These are phyloP conservation scores for Melanerpes formicivorus DNA, from an alignment of 2,113 vertebrate genomes.

Conservation along the genomic window DNA sequence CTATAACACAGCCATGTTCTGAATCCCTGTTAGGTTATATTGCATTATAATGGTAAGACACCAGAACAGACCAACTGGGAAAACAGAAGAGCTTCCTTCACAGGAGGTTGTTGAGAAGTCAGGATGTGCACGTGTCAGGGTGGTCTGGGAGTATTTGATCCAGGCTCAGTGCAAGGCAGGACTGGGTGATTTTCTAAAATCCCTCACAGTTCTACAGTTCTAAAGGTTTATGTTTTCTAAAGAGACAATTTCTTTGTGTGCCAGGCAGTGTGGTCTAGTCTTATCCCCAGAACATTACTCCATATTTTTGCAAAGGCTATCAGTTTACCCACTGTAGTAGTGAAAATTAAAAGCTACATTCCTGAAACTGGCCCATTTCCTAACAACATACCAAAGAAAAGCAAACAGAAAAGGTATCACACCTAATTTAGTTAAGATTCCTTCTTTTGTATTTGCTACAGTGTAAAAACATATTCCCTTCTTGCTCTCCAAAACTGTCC, in stretches of 20 bases:
- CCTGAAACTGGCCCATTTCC: not conserved
- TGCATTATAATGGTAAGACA: not conserved
- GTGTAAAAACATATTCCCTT: not conserved
- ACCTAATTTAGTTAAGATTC: not conserved
- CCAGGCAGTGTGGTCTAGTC: not conserved
- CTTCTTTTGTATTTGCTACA: not conserved
- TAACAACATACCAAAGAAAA: not conserved
- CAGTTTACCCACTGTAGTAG: not conserved
- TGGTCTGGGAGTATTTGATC: not conserved
- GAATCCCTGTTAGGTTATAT: not conserved
- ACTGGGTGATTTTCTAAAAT: not conserved
- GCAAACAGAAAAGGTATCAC: constrained; percentile 1
- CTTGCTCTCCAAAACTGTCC: not conserved
- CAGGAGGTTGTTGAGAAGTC: not conserved
- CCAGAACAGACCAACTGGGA: not conserved
- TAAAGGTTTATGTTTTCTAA: not conserved
- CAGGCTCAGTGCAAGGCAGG: not conserved
- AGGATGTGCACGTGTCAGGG: not conserved
- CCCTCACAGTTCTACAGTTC: not conserved
- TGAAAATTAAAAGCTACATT: constrained; percentile 14
- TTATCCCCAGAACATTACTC: not conserved
- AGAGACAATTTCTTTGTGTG: not conserved
- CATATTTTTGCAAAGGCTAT: not conserved
- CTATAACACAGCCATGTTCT: not conserved
- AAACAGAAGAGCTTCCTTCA: not conserved